Conservation (phyloP, 2,797 vertebrate species). For the Austrolebias charrua region DNA sequence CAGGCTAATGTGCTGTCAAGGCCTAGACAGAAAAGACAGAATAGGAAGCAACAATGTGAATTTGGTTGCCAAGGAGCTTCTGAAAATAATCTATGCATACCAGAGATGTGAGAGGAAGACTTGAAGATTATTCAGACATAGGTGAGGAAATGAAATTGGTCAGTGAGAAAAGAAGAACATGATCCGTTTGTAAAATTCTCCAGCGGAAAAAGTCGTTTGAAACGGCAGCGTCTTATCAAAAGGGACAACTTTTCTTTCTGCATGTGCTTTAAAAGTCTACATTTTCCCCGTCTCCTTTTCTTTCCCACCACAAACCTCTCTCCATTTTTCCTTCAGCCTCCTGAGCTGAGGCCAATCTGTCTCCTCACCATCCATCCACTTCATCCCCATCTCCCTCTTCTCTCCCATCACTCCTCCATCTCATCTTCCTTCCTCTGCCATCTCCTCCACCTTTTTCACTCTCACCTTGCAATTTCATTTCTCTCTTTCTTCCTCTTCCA, state of each 20-base stretch:
- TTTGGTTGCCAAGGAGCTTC: constrained; percentile 44
- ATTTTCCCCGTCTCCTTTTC: not conserved
- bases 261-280: constrained; percentile 10
- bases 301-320: constrained; percentile 9
- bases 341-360: constrained; percentile 56
- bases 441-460: constrained; percentile 39
- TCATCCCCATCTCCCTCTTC: constrained; percentile 54
- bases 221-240: constrained; percentile 31
- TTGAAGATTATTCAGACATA: constrained; percentile 48
- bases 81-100: constrained; percentile 43
- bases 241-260: constrained; percentile 23
- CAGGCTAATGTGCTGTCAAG: constrained; percentile 57
- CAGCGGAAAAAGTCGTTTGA: constrained; percentile 21
- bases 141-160: constrained; percentile 66
- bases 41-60: constrained; percentile 29
- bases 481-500: constrained; percentile 48
- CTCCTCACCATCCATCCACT: constrained; percentile 57
- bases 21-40: constrained; percentile 44
- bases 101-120: constrained; percentile 33
- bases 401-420: constrained; percentile 52
- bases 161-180: constrained; percentile 32
- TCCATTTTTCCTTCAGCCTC: constrained; percentile 38
- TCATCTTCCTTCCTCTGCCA: constrained; percentile 38
- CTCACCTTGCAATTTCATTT: constrained; percentile 56
- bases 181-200: constrained; percentile 40